These are phyloP conservation scores for Dolomedes plantarius DNA, from an alignment of 2,888 invertebrate genomes.

Conservation along the genomic window DNA sequence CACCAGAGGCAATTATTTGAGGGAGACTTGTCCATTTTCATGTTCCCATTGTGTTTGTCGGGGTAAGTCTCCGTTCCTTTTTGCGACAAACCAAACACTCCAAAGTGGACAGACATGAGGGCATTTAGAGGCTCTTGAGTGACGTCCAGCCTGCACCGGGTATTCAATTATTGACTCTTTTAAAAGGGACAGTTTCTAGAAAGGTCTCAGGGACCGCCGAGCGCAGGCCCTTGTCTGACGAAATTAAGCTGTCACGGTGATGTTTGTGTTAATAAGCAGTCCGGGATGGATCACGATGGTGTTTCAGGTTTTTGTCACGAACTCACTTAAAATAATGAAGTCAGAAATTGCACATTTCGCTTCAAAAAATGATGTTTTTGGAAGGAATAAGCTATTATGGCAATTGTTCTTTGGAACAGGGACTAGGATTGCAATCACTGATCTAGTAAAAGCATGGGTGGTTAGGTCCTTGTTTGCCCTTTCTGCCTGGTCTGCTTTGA, in stretches of 20 bases:
- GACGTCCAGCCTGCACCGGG: conserved; percentile 14
- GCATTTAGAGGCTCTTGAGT: conserved; percentile 28
- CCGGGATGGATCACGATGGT: conserved; percentile 23
- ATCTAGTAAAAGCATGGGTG: neutral
- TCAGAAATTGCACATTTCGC: conserved; percentile 4
- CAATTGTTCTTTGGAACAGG: neutral
- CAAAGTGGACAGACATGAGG: conserved; percentile 11
- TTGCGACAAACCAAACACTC: conserved; percentile 39
- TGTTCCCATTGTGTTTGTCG: conserved; percentile 8
- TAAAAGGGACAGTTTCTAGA: neutral
- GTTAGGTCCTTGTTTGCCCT: no score
- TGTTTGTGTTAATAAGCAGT: conserved; percentile 63
- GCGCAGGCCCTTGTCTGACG: neutral
- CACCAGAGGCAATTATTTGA: neutral
- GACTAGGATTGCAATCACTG: no score
- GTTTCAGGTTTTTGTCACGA: conserved; percentile 42
- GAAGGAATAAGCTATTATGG: neutral
- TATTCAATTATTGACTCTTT: conserved; percentile 44
- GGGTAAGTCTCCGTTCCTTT: conserved; percentile 18
- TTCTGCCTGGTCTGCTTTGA: no score
- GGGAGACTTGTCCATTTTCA: neutral
- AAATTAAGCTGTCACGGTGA: conserved; percentile 58
- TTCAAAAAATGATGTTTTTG: neutral
- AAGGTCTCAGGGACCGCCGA: neutral
- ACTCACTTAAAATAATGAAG: conserved; percentile 54